phyloP scores from a whole-genome alignment of 2,113 vertebrate species.

The Tragelaphus buxtoni region DNA sequence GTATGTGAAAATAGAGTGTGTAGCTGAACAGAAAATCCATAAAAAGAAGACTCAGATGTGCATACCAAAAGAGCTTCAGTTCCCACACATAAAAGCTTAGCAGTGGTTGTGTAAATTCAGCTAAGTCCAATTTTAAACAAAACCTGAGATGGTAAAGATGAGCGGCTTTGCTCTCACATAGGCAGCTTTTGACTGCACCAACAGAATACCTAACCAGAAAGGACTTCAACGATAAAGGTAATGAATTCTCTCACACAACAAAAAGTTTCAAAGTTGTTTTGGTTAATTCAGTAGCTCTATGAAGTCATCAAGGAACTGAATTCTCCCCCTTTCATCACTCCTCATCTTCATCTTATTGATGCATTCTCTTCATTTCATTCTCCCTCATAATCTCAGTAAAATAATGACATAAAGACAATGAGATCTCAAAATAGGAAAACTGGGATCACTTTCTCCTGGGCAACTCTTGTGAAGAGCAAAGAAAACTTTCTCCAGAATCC shows the following conservation, averaged over 20 bases:
- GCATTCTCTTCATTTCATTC: background rate
- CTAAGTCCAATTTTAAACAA: background rate
- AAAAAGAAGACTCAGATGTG: conserved; percentile 48
- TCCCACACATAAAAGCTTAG: background rate
- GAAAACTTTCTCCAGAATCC: background rate
- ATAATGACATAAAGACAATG: background rate
- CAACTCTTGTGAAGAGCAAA: background rate
- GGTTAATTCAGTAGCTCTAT: background rate
- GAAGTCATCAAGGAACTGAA: background rate
- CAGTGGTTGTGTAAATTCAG: background rate
- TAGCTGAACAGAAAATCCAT: conserved; percentile 64
- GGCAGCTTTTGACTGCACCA: background rate
- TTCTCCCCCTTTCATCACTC: background rate
- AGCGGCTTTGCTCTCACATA: background rate
- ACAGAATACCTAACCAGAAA: background rate
- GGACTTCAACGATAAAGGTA: background rate
- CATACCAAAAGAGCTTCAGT: conserved; percentile 58
- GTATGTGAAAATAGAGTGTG: conserved; percentile 58
- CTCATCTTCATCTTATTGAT: background rate
- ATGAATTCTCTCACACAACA: background rate
- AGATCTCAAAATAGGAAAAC: background rate
- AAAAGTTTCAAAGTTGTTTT: background rate
- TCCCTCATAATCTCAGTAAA: background rate
- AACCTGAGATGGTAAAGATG: background rate
- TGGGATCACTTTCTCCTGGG: background rate